Percentiles rank a stretch among this genome's conserved stretches.
phyloP scores from a whole-genome alignment of 2,113 vertebrate species.

The Oplegnathus fasciatus region DNA sequence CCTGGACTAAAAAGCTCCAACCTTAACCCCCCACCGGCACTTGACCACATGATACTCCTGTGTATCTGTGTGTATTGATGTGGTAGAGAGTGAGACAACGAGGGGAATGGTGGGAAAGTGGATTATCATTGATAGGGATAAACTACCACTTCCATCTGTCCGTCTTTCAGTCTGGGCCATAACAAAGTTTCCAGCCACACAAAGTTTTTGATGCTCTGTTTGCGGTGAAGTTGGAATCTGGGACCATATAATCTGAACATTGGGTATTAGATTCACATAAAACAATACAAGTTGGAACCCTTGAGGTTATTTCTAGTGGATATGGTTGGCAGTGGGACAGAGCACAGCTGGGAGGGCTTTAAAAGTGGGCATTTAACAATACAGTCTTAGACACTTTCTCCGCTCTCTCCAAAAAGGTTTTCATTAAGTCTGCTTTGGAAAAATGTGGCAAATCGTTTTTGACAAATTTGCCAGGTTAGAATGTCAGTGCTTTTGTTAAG shows the following conservation, averaged over 20 bases:
- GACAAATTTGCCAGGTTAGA: conserved; percentile 77
- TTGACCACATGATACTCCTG: conserved; percentile 42
- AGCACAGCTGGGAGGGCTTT: conserved; percentile 78
- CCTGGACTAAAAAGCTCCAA: conserved; percentile 39
- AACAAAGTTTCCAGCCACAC: conserved; percentile 70
- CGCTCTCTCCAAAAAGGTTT: conserved; percentile 64
- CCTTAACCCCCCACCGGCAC: conserved; percentile 27
- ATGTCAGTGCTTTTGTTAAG: conserved; percentile 65
- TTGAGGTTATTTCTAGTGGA: conserved; percentile 66
- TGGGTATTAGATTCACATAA: conserved; percentile 76
- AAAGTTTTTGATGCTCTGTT: conserved; percentile 61
- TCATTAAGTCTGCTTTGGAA: conserved; percentile 77
- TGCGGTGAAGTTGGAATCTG: conserved; percentile 58
- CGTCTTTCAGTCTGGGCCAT: conserved; percentile 35
- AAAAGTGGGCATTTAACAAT: conserved; percentile 73
- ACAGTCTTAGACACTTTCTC: conserved; percentile 66
- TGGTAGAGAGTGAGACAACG: conserved; percentile 31
- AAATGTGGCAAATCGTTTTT: conserved; percentile 73
- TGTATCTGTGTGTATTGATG: conserved; percentile 33
- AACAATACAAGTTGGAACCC: conserved; percentile 76
- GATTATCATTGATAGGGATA: conserved; percentile 66
- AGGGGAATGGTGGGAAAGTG: conserved; percentile 60
- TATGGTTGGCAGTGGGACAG: conserved; percentile 66
- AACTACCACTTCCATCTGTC: conserved; percentile 62
- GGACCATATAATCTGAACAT: conserved; percentile 72